These are phyloP conservation scores for Tragelaphus scriptus DNA, from an alignment of 2,113 vertebrate genomes.

Conservation along the genomic window DNA sequence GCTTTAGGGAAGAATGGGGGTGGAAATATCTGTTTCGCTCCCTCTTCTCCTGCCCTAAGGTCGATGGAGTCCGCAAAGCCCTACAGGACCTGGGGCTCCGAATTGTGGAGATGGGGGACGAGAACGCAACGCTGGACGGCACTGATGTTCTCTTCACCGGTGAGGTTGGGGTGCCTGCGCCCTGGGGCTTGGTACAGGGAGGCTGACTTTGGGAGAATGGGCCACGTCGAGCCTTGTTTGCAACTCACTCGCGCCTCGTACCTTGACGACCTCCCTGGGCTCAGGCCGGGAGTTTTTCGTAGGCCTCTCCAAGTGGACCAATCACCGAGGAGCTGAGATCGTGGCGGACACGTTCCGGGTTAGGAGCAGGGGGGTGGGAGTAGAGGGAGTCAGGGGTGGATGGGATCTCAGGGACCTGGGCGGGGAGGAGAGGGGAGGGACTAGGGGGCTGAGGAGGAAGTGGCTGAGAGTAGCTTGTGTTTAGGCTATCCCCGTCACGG, in stretches of 20 bases:
- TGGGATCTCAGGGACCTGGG: background rate
- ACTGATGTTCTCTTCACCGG: constrained; percentile 91
- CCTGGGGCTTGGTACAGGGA: background rate
- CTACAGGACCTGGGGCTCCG: constrained; percentile 88
- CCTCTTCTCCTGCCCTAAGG: constrained; percentile 67
- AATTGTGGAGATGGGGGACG: constrained; percentile 84
- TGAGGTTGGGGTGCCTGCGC: constrained; percentile 18
- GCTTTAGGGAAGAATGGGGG: background rate
- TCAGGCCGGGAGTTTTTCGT: constrained; percentile 92
- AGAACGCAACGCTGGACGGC: constrained; percentile 90
- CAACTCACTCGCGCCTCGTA: background rate
- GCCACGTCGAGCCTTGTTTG: background rate
- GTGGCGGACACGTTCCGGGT: constrained; percentile 91
- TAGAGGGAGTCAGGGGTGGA: background rate
- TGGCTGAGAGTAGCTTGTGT: background rate
- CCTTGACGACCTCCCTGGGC: background rate
- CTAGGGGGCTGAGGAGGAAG: background rate
- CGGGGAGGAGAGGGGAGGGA: background rate
- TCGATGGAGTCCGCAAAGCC: constrained; percentile 84
- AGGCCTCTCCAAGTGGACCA: constrained; percentile 92
- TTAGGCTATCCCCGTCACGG: background rate
- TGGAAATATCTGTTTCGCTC: background rate
- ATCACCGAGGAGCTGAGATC: constrained; percentile 89
- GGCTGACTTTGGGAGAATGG: background rate
- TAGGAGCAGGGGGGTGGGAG: constrained; percentile 4